Evolutionary conservation across 2,888 invertebrate species (phyloP), one percentile per base, ranked within the genome.

Genomic region (Julus scanicus): DNA sequence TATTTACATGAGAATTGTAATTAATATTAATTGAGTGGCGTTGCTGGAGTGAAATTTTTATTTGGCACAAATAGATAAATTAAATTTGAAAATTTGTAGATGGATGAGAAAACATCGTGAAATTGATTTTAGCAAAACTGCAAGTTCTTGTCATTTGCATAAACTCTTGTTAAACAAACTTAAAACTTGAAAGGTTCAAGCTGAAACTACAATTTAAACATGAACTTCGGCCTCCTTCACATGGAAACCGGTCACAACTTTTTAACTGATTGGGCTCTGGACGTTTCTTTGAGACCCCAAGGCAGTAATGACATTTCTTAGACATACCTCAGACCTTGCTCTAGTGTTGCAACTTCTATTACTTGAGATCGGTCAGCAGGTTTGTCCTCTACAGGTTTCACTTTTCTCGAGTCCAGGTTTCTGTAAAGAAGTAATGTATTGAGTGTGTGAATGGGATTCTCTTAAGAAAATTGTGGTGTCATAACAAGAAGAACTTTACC

Each of bases 271-370:
- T 84, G n/a, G 84, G 5, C 83, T 2, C 20, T 83, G 29, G 39
- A 17, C 44, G 37, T 84, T 40, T 84, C 39, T 84, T 8, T 20
- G 29, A 15, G 37, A 39, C 29, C 39, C 84, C 84, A 20, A 37
- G 71, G 71, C 20, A 29, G 1, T 29, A n/a, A n/a, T 71, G 71
- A 80, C 80, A 80, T 80, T 37, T n/a, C 13, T 37, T 37, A 2
- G n/a, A n/a, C 80, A n/a, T 87, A 87, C 87, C 87, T 87, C 15
- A 80, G 83, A 44, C 83, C 87, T 48, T 88, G 53, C 17, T 86
- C 87, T 48, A 80, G 48, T 13, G 88, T 88, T n/a, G 87, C 88
- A 48, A 88, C 88, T 63, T 88, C 88, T 13, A 88, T 88, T 29
- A 88, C 87, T 57, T 88, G 87, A 37, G 88, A 84, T 15, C 84